phyloP scores from a whole-genome alignment of 92 coral and sea anemone genomes.

The Galaxea fascicularis region DNA sequence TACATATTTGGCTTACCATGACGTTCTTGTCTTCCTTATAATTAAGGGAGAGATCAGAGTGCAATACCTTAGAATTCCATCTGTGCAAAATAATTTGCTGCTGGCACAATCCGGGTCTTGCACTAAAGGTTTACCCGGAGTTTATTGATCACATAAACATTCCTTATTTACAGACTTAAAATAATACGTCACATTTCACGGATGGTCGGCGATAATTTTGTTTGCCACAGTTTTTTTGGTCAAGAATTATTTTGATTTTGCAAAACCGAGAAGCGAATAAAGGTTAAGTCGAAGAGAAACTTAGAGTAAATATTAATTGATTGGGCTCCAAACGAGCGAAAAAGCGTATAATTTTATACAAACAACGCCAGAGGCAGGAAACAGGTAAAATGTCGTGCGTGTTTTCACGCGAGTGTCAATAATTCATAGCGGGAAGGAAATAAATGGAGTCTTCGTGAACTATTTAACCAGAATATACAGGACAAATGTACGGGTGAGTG shows the following conservation, averaged over 20 bases:
- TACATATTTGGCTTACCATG: too few species aligned
- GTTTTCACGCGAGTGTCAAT: neutral
- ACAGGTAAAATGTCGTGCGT: neutral
- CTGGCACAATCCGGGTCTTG: neutral
- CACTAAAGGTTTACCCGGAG: neutral
- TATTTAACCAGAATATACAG: neutral
- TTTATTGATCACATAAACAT: neutral
- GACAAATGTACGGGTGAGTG: constrained; percentile 1
- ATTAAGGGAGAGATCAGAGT: too few species aligned
- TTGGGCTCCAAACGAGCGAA: neutral
- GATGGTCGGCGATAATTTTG: neutral
- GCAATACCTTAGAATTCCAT: neutral
- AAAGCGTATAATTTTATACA: neutral
- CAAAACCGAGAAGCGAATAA: neutral
- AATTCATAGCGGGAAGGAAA: neutral
- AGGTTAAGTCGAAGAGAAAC: neutral
- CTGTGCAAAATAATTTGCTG: neutral
- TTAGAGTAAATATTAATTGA: neutral
- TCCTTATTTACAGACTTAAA: neutral
- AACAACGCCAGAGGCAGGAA: neutral
- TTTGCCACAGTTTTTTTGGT: neutral
- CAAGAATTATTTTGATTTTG: neutral
- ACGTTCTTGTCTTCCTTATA: too few species aligned
- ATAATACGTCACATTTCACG: neutral
- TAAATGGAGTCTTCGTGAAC: neutral